Evolutionary conservation across 2,797 vertebrate species (phyloP).

Genomic region (Bradypodion pumilum): DNA sequence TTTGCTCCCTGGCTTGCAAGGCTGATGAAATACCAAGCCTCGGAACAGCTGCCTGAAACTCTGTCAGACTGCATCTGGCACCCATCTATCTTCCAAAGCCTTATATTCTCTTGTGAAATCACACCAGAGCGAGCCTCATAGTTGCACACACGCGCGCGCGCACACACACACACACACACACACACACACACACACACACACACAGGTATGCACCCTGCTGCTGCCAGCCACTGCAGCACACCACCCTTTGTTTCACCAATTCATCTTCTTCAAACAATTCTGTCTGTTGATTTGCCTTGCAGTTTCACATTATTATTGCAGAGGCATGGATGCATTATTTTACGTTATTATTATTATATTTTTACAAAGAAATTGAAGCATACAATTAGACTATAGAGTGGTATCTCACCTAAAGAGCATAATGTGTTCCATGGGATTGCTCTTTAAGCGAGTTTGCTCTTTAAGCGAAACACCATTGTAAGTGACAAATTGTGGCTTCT

Average conservation of each 20-base stretch:
- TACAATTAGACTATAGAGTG: too few relatives aligned
- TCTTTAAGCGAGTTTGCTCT: too few relatives aligned
- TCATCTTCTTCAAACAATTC: slow-evolving; percentile 68
- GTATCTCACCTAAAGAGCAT: too few relatives aligned
- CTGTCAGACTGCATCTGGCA: slow-evolving; percentile 81
- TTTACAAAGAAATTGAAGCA: slow-evolving; percentile 47
- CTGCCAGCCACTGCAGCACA: slow-evolving; percentile 65
- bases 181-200: too few relatives aligned
- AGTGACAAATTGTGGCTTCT: too few relatives aligned
- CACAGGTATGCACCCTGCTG: too few relatives aligned
- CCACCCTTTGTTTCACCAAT: slow-evolving; percentile 73
- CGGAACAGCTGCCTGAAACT: slow-evolving; percentile 77
- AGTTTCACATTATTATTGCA: slow-evolving; percentile 48
- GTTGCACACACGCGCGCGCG: background rate
- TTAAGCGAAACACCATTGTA: too few relatives aligned
- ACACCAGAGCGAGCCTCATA: slow-evolving; percentile 66
- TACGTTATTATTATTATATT: too few relatives aligned
- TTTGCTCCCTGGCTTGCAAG: slow-evolving; percentile 62
- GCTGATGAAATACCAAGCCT: slow-evolving; percentile 71
- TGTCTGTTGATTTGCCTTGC: slow-evolving; percentile 59
- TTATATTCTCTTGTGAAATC: slow-evolving; percentile 78
- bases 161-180: too few relatives aligned
- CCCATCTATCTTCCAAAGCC: slow-evolving; percentile 80
- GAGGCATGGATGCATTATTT: too few relatives aligned
- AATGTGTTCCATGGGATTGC: too few relatives aligned